Evolutionary conservation across 1,140 invertebrate genomes (phyloP).

Genomic region (Riptortus pedestris): DNA sequence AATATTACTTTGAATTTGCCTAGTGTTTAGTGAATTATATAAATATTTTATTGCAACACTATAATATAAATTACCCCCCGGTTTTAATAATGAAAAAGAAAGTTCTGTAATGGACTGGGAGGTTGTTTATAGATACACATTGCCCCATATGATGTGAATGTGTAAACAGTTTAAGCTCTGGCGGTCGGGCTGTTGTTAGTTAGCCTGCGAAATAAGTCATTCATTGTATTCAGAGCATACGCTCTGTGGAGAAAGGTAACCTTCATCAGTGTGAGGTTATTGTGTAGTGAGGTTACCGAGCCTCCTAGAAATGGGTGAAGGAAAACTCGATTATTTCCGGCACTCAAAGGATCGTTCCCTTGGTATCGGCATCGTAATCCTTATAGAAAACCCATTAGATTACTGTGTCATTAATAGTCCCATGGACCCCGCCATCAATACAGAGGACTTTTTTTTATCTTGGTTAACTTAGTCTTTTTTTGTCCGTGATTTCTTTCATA

Average conservation of each 20-base stretch:
- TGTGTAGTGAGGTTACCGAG: not conserved
- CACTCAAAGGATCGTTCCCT: not conserved
- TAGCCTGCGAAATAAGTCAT: not conserved
- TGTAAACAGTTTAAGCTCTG: not conserved
- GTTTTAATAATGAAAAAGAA: too few species aligned
- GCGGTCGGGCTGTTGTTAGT: not conserved
- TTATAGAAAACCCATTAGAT: not conserved
- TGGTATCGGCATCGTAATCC: not conserved
- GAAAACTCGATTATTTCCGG: conserved; percentile 17
- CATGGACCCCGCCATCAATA: too few species aligned
- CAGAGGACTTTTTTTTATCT: too few species aligned
- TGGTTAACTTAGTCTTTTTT: not conserved
- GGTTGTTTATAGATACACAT: too few species aligned
- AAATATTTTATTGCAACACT: too few species aligned
- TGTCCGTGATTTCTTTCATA: not conserved
- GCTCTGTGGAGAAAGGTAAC: not conserved
- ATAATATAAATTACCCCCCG: too few species aligned
- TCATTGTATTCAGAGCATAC: not conserved
- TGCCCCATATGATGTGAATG: too few species aligned
- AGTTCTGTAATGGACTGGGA: too few species aligned
- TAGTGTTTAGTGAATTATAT: too few species aligned
- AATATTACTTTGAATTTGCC: too few species aligned
- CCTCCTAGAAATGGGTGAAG: conserved; percentile 9
- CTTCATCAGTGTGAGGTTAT: not conserved
- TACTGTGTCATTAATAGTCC: too few species aligned